These are phyloP conservation scores for Cartodere bifasciata DNA, from an alignment of 2,888 invertebrate genomes.

Conservation along the genomic window DNA sequence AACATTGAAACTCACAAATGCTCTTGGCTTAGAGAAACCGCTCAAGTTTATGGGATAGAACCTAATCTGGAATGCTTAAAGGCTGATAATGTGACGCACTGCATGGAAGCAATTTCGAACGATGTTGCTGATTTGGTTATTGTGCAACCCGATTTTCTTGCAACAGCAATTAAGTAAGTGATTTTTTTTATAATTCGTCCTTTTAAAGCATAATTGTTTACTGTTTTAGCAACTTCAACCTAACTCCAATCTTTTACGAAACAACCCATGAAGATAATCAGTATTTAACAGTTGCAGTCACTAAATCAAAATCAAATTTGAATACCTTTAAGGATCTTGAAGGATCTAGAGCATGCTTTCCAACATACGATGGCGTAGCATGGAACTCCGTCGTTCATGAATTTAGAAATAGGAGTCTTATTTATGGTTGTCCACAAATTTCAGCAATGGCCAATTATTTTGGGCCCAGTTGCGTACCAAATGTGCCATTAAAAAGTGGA, in stretches of 20 bases:
- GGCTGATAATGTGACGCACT: conserved; percentile 45
- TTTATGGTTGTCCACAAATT: conserved; percentile 33
- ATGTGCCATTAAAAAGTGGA: conserved; percentile 24
- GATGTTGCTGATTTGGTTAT: conserved; percentile 60
- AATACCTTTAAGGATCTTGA: conserved; percentile 48
- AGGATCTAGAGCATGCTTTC: conserved; percentile 67
- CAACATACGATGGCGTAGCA: conserved; percentile 63
- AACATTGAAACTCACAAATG: conserved; percentile 65
- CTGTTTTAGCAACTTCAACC: conserved; percentile 43
- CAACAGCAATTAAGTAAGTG: conserved; percentile 51
- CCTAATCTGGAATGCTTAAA: conserved; percentile 69
- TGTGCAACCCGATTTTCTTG: conserved; percentile 57
- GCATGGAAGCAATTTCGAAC: conserved; percentile 51
- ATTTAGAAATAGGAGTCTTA: conserved; percentile 29
- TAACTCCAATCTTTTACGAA: conserved; percentile 49
- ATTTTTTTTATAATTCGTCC: conserved; percentile 4
- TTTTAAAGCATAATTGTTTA: no score
- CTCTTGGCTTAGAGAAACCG: conserved; percentile 61
- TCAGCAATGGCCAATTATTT: conserved; percentile 46
- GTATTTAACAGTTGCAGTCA: conserved; percentile 54
- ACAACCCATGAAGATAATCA: conserved; percentile 45
- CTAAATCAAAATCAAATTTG: conserved; percentile 45
- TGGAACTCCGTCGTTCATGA: conserved; percentile 46
- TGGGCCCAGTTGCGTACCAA: conserved; percentile 49
- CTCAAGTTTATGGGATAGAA: conserved; percentile 59